phyloP scores from a whole-genome alignment of 2,888 invertebrate genomes.

The Microctonus aethiopoides region DNA sequence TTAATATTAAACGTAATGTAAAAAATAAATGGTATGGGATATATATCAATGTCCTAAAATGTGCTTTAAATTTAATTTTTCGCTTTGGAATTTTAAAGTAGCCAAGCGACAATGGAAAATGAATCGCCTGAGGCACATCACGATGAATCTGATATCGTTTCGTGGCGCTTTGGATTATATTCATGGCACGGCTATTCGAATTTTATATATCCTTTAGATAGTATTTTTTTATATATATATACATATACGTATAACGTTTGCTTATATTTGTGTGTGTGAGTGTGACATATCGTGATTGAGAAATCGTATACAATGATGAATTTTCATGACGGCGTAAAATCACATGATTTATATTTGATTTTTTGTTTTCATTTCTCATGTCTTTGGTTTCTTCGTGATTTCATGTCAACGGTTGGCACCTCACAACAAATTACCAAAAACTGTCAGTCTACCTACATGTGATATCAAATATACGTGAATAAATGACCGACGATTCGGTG shows the following conservation, averaged over 20 bases:
- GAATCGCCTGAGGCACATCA: conserved; percentile 13
- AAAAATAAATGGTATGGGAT: background rate
- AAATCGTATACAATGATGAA: conserved; percentile 36
- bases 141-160: conserved; percentile 21
- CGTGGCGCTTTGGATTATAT: conserved; percentile 19
- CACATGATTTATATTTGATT: conserved; percentile 30
- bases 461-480: conserved; percentile 6
- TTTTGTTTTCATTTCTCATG: conserved; percentile 20
- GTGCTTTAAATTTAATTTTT: conserved; percentile 10
- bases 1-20: too few species aligned
- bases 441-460: conserved; percentile 37
- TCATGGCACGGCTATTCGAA: conserved; percentile 14
- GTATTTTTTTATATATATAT: conserved; percentile 19
- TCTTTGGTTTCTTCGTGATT: conserved; percentile 30
- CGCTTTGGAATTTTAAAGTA: conserved; percentile 26
- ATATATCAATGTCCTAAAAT: background rate
- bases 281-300: conserved; percentile 21
- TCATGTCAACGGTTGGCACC: conserved; percentile 20
- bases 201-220: conserved; percentile 7
- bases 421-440: conserved; percentile 44
- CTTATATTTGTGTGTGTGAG: conserved; percentile 13
- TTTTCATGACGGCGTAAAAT: conserved; percentile 22
- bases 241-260: conserved; percentile 5
- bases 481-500: background rate
- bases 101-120: conserved; percentile 27